A percentile compares a stretch with the other conserved stretches of the same genome.
Conservation (phyloP, 1,140 invertebrate genomes). For the Phthorimaea operculella region DNA sequence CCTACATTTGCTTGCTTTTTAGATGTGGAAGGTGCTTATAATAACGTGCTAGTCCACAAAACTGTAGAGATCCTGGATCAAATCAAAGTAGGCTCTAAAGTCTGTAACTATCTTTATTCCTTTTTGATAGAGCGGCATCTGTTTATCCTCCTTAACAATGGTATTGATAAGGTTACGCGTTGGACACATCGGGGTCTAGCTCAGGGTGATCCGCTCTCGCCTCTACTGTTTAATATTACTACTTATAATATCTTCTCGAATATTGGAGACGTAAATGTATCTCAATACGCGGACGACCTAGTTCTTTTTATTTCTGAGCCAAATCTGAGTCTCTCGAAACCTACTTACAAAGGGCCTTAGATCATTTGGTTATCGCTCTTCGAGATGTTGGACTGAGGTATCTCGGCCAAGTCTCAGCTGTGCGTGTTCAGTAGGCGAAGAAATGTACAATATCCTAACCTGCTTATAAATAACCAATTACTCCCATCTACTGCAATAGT, state of each 20-base stretch:
- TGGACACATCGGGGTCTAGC: background rate
- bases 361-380: background rate
- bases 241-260: conserved; percentile 1
- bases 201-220: conserved; percentile 9
- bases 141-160: background rate
- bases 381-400: background rate
- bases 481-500: background rate
- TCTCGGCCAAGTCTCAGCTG: background rate
- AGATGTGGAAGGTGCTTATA: background rate
- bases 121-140: background rate
- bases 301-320: background rate
- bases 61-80: background rate
- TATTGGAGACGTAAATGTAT: background rate
- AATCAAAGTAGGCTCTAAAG: background rate
- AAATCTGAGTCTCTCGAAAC: background rate
- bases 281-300: conserved; percentile 9
- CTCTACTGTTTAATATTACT: conserved; percentile 8
- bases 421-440: background rate
- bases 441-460: background rate
- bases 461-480: background rate
- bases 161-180: background rate
- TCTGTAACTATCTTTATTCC: background rate
- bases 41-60: background rate
- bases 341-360: background rate
- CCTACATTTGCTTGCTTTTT: background rate